Evolutionary conservation across 2,797 vertebrate genomes (phyloP).

Genomic region (Rhadinocentrus ornatus): DNA sequence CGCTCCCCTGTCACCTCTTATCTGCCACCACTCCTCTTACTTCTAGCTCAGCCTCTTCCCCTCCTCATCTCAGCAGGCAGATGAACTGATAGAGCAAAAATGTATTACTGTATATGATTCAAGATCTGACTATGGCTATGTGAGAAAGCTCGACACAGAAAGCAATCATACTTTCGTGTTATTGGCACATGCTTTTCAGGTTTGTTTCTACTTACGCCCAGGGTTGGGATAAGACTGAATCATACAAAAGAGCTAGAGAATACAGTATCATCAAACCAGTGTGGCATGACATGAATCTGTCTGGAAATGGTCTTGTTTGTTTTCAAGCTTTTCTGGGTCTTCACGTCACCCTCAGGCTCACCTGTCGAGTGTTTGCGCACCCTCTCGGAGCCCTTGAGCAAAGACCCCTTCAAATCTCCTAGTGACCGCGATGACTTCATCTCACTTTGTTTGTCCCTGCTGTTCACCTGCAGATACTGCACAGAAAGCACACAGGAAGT

Average conservation of each 20-base stretch:
- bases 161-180: conserved; percentile 24
- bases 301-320: conserved; percentile 1
- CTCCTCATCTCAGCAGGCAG: conserved; percentile 1
- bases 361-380: conserved; percentile 93
- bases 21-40: conserved; percentile 52
- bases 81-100: conserved; percentile 14
- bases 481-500: not conserved
- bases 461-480: conserved; percentile 89
- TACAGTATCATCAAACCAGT: not conserved
- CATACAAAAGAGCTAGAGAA: not conserved
- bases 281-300: conserved; percentile 28
- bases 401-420: conserved; percentile 92
- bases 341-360: too few species aligned
- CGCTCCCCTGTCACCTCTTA: conserved; percentile 63
- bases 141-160: conserved; percentile 35
- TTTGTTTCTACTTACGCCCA: conserved; percentile 3
- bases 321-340: not conserved
- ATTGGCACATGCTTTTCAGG: conserved; percentile 3
- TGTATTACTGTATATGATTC: conserved; percentile 30
- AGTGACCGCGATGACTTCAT: conserved; percentile 92
- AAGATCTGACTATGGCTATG: not conserved
- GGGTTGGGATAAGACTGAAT: conserved; percentile 23
- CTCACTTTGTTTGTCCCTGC: conserved; percentile 90
- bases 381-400: conserved; percentile 89
- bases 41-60: conserved; percentile 16